A percentile compares a stretch with the other conserved stretches of the same genome.
Conservation (phyloP, 2,888 invertebrate genomes). For the Coleophora deauratella region DNA sequence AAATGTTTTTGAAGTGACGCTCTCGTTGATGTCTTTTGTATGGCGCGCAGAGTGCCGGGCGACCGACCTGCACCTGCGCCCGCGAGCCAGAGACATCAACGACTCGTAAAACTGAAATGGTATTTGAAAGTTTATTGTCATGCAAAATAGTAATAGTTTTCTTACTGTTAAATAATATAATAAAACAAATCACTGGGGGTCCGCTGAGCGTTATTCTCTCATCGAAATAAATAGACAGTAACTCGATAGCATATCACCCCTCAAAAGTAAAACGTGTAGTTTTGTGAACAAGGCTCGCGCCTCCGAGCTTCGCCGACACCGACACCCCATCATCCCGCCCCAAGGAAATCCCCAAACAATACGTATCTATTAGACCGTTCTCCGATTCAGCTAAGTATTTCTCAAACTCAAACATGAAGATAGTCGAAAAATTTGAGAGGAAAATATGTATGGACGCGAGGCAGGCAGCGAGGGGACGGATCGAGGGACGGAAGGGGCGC, state of each 20-base stretch:
- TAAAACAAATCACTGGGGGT: too few species aligned
- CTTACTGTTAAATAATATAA: too few species aligned
- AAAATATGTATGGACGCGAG: constrained; percentile 59
- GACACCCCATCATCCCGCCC: constrained; percentile 36
- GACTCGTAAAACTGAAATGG: too few species aligned
- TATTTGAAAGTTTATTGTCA: too few species aligned
- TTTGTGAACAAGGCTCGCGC: neutral
- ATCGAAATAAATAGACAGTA: neutral
- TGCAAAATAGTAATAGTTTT: too few species aligned
- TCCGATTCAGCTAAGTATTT: constrained; percentile 69
- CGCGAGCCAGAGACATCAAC: too few species aligned
- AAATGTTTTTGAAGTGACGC: too few species aligned
- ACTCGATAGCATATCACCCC: too few species aligned
- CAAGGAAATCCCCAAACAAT: constrained; percentile 61
- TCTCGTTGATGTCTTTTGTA: too few species aligned
- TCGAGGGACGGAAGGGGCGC: constrained; percentile 31
- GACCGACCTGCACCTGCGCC: too few species aligned
- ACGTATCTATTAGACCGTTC: constrained; percentile 70
- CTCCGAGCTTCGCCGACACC: neutral
- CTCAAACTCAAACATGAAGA: constrained; percentile 67
- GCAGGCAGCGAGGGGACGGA: constrained; percentile 43
- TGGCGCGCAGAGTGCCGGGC: too few species aligned
- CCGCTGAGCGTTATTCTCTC: neutral
- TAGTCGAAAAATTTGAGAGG: constrained; percentile 71
- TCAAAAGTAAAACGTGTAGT: neutral